Percentiles rank a stretch among this genome's conserved stretches.
phyloP scores from a whole-genome alignment of 2,888 invertebrate genomes.

The Cistogaster globosa region DNA sequence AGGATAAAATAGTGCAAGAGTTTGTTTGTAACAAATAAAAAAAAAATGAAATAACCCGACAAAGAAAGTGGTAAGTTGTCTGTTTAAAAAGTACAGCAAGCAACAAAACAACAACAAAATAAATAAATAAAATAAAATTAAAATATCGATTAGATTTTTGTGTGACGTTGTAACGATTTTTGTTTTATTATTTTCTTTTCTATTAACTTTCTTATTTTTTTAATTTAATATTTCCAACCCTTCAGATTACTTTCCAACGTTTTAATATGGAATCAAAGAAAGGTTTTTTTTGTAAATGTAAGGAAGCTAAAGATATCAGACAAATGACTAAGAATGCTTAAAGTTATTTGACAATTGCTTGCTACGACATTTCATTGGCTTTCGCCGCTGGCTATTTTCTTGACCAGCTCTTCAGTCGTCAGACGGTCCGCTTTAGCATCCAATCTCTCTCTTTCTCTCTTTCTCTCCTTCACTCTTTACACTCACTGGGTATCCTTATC shows the following conservation, averaged over 20 bases:
- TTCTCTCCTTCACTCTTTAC: too few relatives aligned
- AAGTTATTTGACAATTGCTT: too few relatives aligned
- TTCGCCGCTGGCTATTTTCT: too few relatives aligned
- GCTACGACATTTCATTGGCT: too few relatives aligned
- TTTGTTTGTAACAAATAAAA: constrained; percentile 11
- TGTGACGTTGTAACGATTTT: constrained; percentile 31
- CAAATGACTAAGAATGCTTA: too few relatives aligned
- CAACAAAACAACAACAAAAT: constrained; percentile 32
- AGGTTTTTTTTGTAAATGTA: not conserved
- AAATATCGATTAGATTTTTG: constrained; percentile 68
- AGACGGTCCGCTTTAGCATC: too few relatives aligned
- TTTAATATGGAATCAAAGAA: not conserved
- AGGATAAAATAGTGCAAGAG: constrained; percentile 35
- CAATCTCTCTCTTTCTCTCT: too few relatives aligned
- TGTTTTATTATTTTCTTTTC: constrained; percentile 29
- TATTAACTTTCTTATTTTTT: not conserved
- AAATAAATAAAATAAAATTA: constrained; percentile 44
- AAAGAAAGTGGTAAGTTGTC: constrained; percentile 60
- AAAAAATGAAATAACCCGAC: constrained; percentile 24
- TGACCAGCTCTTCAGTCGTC: too few relatives aligned
- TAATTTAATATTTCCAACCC: constrained; percentile 28
- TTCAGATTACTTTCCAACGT: not conserved
- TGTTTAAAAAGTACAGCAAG: constrained; percentile 37
- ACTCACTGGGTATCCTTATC: too few relatives aligned
- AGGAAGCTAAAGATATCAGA: too few relatives aligned